phyloP scores from a whole-genome alignment of 2,888 invertebrate species.

The Trichacis sp. region DNA sequence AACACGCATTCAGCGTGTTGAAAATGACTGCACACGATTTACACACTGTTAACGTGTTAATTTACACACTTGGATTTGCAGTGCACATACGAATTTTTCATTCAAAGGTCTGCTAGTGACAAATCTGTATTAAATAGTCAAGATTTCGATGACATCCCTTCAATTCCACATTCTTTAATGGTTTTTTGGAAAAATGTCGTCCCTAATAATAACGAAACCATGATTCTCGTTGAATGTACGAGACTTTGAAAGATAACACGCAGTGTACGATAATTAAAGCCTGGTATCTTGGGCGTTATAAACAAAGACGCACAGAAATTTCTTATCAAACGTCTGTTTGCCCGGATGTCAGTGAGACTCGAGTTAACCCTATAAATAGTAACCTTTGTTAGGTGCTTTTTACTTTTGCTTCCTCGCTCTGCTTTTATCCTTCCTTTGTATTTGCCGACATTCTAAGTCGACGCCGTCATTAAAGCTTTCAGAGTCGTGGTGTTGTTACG shows the following conservation, averaged over 20 bases:
- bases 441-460: conserved; percentile 9
- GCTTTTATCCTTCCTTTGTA: conserved; percentile 15
- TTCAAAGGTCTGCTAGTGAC: no score
- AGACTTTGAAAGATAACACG: not conserved
- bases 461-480: conserved; percentile 7
- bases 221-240: no score
- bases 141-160: no score
- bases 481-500: not conserved
- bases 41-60: no score
- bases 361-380: conserved; percentile 63
- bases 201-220: no score
- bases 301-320: conserved; percentile 7
- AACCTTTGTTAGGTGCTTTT: conserved; percentile 64
- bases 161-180: no score
- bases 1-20: no score
- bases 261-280: not conserved
- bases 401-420: conserved; percentile 50
- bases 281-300: conserved; percentile 24
- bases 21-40: no score
- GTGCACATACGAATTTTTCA: no score
- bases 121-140: no score
- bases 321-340: conserved; percentile 8
- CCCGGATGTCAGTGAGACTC: conserved; percentile 15
- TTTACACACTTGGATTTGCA: no score
- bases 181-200: no score